Base-by-base conservation (phyloP, 2,888 invertebrate species). In the Chloroclystis v-ata region DNA sequence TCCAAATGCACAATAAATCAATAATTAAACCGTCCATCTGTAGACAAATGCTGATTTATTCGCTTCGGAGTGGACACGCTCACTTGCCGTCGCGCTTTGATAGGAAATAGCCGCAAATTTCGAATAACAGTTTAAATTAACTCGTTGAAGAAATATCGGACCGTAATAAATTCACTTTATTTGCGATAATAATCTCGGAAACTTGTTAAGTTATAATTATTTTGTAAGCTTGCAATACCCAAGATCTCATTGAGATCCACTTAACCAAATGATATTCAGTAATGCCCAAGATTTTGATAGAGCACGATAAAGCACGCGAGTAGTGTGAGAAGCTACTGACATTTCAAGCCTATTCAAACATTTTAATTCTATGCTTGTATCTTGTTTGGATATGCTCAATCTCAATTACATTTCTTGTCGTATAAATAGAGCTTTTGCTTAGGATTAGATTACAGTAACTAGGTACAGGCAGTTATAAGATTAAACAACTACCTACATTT, bases 21-120 rank as follows among this genome's bases (percentile, higher is more conserved):
- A 83, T 86, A 86, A 86, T 84, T 84, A 82, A 82, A 82, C 72
- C 79, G 82, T 84, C 84, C 81, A 83, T 84, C 82, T 77, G 81
- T 73, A 63, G 65, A 77, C 82, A 82, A 85, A 86, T 82, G 72
- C 84, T 86, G 84, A 86, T 86, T 86, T 85, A 86, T 86, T 75
- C 57, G 59, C 74, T 75, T 69, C 77, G 35, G 7, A 35, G 35
- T 76, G 69, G 74, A 79, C 78, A 72, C 75, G 76, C 70, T 74
- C 66, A 68, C 70, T 68, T 63, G 69, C 66, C 72, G 75, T 78
- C 73, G 68, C 67, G 61, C 57, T 61, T 69, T 70, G 69, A 67
- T 35, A 35, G 35, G 7, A 20, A 20, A 16, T 24, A 20, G 35
- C 20, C n/a, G n/a, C 30, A 30, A 12, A 9, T 12, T 33, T 33